Evolutionary conservation across 2,797 vertebrate genomes (phyloP), one percentile per base, ranked within the genome.

Genomic region (Paratrypauchen microcephalus): DNA sequence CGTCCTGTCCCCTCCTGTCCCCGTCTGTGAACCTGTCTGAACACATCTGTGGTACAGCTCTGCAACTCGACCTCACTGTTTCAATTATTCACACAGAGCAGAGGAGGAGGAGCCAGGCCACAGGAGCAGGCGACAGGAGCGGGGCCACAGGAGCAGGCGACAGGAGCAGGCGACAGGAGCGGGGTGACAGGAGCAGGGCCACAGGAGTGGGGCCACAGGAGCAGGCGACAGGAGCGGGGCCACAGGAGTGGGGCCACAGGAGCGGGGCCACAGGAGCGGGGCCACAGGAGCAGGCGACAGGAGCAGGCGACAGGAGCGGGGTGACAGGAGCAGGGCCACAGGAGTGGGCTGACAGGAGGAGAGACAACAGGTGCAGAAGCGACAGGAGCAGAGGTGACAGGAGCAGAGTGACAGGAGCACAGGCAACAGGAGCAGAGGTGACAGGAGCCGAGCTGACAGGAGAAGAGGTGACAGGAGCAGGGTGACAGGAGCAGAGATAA

Each of bases 21-120:
- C 60, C 45, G 23, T 57, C 67, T 59, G 62, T 74, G 65, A 78
- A 65, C 65, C 55, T 28, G 45, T 69, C 56, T 5, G 0, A 58
- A 11, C 82, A 66, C 79, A 57, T 9, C 75, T 83, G 68, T 79
- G 71, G 65, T n/a, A 60, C 72, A 70, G 72, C 41, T 41, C 73
- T 65, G 81, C 52, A 91, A 87, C 86, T 84, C 78, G 77, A 88
- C 48, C 86, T 86, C 78, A 4, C 67, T 78, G 65, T 78, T 84
- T 94, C 65, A 94, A 93, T 93, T 88, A 93, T 93, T 93, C 80
- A 92, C 69, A 78, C 73, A 6, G 54, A 45, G 41, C 41, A 45
- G 32, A 36, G 32, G 32, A 36, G 32, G 73, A 79, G 79, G 79
- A 71, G 76, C 68, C 74, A 77, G 76, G 67, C 74, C 75, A 7